Evolutionary conservation across 2,888 invertebrate species (phyloP), one percentile per base, ranked within the genome.

Genomic region (Dyspetes luteomarginatus): DNA sequence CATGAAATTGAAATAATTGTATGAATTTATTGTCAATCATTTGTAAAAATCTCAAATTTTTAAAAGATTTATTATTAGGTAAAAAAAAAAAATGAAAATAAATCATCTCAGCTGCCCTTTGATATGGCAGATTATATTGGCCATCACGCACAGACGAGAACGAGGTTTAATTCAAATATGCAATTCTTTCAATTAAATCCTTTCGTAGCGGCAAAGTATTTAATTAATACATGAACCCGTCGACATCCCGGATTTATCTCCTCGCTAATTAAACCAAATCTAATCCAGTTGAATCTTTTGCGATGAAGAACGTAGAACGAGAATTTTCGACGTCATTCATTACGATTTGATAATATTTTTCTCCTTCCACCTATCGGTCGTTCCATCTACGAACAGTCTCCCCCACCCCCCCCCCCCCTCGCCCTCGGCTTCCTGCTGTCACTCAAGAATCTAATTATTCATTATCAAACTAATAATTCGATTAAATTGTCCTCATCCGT

Each of bases 301-400:
- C 56, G 60, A 65, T 74, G 48, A 65, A 48, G 56, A 30, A 56
- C 52, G 56, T 69, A 12, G n/a, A 36, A 69, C 56, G 15, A 43
- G 43, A 7, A 2, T 36, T 30, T 36, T 2, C 5, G 24, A 41
- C 19, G 28, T 22, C 7, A 48, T 56, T 19, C 30, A n/a, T 24
- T n/a, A 52, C 41, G 26, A 60, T 75, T 69, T 62, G 43, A 43
- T 30, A 55, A 55, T 76, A 36, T 5, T 62, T 64, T 28, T 52
- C 36, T 60, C 43, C 24, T n/a, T 41, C 26, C 43, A 17, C 22
- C 36, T 17, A 69, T 28, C 55, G 7, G n/a, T 52, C 45, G 45
- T 62, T 76, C 60, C 56, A 4, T 15, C 43, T 55, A 3, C 5
- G 55, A 28, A 19, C 4, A 2, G 52, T 52, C 52, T 52, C 3